phyloP scores from a whole-genome alignment of 2,888 invertebrate species.

The Barypeithes pellucidus region DNA sequence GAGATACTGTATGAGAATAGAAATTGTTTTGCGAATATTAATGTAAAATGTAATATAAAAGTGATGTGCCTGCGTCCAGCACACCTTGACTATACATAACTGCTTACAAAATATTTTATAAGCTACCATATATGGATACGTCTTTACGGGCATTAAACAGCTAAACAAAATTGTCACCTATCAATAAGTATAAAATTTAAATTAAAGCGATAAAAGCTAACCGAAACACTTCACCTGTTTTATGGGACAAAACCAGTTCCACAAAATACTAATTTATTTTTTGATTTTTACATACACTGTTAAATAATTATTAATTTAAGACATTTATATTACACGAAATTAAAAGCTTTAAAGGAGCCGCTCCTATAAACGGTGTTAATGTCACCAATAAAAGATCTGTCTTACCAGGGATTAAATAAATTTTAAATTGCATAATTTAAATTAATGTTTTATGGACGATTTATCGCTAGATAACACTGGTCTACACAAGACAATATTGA shows the following conservation, averaged over 20 bases:
- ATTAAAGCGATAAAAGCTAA: conserved; percentile 13
- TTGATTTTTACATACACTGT: conserved; percentile 40
- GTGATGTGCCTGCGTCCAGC: too few relatives aligned
- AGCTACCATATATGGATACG: conserved; percentile 4
- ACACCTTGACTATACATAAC: background rate
- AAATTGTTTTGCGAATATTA: too few relatives aligned
- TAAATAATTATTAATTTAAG: conserved; percentile 50
- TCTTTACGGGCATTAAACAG: conserved; percentile 10
- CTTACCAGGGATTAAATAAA: conserved; percentile 34
- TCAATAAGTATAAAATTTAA: conserved; percentile 12
- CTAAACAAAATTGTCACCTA: conserved; percentile 18
- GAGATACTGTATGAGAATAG: too few relatives aligned
- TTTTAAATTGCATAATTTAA: conserved; percentile 43
- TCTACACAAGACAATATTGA: background rate
- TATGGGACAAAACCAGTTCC: conserved; percentile 33
- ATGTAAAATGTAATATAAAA: too few relatives aligned
- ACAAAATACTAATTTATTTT: conserved; percentile 39
- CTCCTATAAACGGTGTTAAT: conserved; percentile 37
- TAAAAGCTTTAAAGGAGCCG: conserved; percentile 46
- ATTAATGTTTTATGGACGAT: conserved; percentile 25
- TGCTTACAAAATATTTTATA: background rate
- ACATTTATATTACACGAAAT: conserved; percentile 49
- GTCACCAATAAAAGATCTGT: conserved; percentile 48
- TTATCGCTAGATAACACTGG: conserved; percentile 21
- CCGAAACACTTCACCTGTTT: conserved; percentile 33